These are phyloP conservation scores for Macrotus californicus DNA, from an alignment of 2,113 vertebrate genomes.

Conservation along the genomic window DNA sequence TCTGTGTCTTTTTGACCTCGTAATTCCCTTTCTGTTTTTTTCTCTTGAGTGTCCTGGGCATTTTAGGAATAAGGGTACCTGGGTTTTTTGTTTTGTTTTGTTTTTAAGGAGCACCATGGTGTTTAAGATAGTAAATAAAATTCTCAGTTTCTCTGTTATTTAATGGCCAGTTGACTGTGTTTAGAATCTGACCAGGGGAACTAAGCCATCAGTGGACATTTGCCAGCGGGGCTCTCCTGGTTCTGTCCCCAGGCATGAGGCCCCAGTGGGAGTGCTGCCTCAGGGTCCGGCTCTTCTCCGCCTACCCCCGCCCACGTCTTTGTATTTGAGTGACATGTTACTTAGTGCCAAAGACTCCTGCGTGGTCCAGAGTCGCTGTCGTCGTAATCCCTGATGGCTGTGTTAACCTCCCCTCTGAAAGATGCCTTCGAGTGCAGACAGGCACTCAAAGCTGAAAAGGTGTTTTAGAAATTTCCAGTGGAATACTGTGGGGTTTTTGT, in stretches of 20 bases:
- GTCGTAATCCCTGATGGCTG: background rate
- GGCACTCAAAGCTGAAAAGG: background rate
- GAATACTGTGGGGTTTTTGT: background rate
- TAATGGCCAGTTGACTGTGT: background rate
- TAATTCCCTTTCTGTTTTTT: background rate
- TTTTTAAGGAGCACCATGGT: background rate
- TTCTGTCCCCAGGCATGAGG: accelerated
- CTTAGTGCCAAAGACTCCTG: background rate
- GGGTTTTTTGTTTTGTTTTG: background rate
- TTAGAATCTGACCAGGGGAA: background rate
- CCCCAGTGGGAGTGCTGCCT: background rate
- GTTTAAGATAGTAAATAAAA: background rate
- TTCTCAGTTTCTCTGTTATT: background rate
- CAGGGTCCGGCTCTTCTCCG: background rate
- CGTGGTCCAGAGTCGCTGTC: background rate
- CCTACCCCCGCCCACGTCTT: background rate
- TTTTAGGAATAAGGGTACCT: constrained; percentile 12
- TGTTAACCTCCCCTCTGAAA: background rate
- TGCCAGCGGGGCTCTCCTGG: background rate
- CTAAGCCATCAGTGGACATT: background rate
- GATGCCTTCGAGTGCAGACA: background rate
- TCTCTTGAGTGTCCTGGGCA: background rate
- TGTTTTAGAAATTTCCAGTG: background rate
- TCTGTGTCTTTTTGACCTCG: background rate
- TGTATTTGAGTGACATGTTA: background rate